Base-by-base conservation (phyloP, 1,140 invertebrate species). In the Pseudomyrmex flavicornis region DNA sequence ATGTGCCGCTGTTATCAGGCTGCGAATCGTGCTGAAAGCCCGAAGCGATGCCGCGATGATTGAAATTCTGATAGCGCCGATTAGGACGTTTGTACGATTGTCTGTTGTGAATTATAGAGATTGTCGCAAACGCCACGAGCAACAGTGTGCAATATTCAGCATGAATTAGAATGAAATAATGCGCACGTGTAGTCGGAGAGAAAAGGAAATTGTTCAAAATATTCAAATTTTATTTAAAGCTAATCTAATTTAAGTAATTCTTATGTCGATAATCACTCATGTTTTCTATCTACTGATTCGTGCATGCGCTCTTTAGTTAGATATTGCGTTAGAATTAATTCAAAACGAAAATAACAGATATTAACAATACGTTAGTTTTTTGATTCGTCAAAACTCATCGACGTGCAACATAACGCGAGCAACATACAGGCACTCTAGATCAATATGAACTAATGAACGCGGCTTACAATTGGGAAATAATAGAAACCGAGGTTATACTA, bases 1-100 rank as follows among this genome's bases (percentile, higher is more conserved):
- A 62, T 22, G 72, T 48, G 48, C n/a, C 48, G 26, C 44, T 35
- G 76, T 80, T 80, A 80, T 80, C 76, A 80, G 66, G 3, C 44
- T 26, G 76, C 76, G 66, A 70, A 70, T 59, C 66, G 76, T 72
- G 66, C 44, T 56, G 76, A 80, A 80, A 80, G 76, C 76, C 76
- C 12, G 66, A 56, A 80, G 76, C 76, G 76, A 20, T 61, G 54
- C 66, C 20, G 66, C 54, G 66, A 80, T 80, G 76, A 80, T 80
- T 80, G 76, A 80, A 80, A 80, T 80, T 80, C 76, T 80, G 76
- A 80, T 80, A 80, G 76, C 66, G 76, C 76, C 76, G 66, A 80
- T 80, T 80, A 80, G 66, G 76, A 80, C 76, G 66, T 80, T 80
- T 80, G 76, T 80, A 80, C 66, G 76, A 80, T 54, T 80, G 76